A percentile compares a stretch with the other conserved stretches of the same genome.
Evolutionary conservation across 1,140 invertebrate species (phyloP).

Genomic region (Pseudomyrmex gracilis): DNA sequence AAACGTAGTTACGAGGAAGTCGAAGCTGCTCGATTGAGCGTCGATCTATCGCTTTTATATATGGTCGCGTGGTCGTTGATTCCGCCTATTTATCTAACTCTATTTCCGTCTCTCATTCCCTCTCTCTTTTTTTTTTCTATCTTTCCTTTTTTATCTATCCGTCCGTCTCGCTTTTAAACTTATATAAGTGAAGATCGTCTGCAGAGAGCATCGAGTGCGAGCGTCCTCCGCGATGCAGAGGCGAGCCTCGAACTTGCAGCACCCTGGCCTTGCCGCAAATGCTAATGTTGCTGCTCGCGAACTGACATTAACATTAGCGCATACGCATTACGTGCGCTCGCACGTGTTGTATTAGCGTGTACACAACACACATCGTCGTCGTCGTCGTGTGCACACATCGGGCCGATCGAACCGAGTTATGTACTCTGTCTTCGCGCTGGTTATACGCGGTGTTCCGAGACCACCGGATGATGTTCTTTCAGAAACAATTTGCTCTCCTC

Average conservation of each 20-base stretch:
- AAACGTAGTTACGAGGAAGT: neutral
- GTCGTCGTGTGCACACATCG: neutral
- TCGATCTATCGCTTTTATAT: neutral
- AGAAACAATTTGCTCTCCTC: too few relatives aligned
- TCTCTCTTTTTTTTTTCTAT: slow-evolving; percentile 8
- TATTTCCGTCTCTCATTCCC: neutral
- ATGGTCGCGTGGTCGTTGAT: slow-evolving; percentile 22
- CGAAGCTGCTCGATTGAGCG: neutral
- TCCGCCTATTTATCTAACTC: slow-evolving; percentile 30
- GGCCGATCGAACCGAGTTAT: neutral
- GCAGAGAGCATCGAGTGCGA: slow-evolving; percentile 26
- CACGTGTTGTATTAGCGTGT: neutral
- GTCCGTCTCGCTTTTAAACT: slow-evolving; percentile 48
- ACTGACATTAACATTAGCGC: slow-evolving; percentile 14
- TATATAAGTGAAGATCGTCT: slow-evolving; percentile 58
- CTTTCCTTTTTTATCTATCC: slow-evolving; percentile 6
- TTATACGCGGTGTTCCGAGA: too few relatives aligned
- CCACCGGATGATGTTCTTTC: too few relatives aligned
- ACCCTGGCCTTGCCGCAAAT: slow-evolving; percentile 26
- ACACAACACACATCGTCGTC: neutral
- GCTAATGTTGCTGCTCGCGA: neutral
- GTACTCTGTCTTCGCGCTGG: neutral
- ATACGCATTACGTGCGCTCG: neutral
- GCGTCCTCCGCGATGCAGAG: slow-evolving; percentile 46
- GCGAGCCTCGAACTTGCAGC: slow-evolving; percentile 17